These are phyloP conservation scores for Opisthocomus hoazin DNA, from an alignment of 2,113 vertebrate species.

Conservation along the genomic window DNA sequence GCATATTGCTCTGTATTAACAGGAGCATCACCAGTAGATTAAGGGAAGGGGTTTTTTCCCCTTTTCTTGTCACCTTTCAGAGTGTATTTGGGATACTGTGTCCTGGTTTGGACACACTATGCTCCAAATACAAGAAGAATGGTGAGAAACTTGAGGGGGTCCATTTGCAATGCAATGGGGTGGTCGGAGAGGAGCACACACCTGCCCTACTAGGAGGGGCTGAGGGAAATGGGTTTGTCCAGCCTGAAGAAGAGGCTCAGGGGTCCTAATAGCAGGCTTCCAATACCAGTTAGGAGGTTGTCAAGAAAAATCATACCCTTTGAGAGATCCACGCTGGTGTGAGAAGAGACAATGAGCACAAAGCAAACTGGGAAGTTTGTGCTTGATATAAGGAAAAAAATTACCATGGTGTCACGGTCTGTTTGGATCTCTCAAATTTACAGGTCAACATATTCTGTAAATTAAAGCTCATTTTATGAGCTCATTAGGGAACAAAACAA, in stretches of 20 bases:
- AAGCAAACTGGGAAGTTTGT: background rate
- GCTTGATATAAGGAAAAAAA: background rate
- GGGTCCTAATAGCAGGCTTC: background rate
- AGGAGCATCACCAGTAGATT: background rate
- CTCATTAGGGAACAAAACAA: background rate
- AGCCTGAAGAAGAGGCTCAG: background rate
- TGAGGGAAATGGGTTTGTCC: background rate
- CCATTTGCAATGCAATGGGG: background rate
- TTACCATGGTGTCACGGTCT: background rate
- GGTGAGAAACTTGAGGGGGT: background rate
- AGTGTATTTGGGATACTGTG: background rate
- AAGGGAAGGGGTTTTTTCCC: background rate
- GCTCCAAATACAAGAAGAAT: background rate
- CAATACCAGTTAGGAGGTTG: background rate
- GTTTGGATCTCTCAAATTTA: background rate
- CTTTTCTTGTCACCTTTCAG: background rate
- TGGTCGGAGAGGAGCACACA: background rate
- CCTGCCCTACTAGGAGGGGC: rapidly evolving
- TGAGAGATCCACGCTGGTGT: background rate
- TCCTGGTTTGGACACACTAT: background rate
- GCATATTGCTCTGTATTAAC: background rate
- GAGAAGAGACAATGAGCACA: background rate
- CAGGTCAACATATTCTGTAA: background rate
- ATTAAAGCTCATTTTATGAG: background rate
- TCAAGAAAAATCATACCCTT: background rate